Evolutionary conservation across 2,797 vertebrate species (phyloP).

Genomic region (Staurois parvus): DNA sequence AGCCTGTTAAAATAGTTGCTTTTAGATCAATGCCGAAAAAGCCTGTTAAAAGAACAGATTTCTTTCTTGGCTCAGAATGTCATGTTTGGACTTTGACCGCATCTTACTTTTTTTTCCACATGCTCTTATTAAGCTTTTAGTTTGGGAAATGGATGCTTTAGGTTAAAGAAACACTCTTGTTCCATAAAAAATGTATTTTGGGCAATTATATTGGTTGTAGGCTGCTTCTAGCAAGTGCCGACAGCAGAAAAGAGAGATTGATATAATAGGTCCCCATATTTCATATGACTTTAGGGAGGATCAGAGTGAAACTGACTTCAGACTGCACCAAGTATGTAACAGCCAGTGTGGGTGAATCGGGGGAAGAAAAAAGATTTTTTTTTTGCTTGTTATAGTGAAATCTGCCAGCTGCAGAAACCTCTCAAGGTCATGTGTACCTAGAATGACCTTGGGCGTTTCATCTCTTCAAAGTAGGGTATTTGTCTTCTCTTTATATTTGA

Average conservation of each 20-base stretch:
- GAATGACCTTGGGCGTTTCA: conserved; percentile 38
- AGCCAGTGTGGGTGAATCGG: conserved; percentile 32
- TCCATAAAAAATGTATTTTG: conserved; percentile 30
- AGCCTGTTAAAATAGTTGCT: conserved; percentile 2
- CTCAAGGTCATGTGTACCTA: conserved; percentile 25
- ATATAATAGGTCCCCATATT: conserved; percentile 44
- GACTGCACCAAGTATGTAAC: conserved; percentile 25
- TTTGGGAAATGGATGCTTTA: conserved; percentile 35
- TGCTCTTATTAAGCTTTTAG: conserved; percentile 41
- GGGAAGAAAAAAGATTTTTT: conserved; percentile 39
- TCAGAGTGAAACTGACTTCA: conserved; percentile 44
- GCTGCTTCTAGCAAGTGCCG: conserved; percentile 24
- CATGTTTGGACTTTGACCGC: conserved; percentile 49
- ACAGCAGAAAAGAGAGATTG: conserved; percentile 25
- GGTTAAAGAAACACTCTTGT: conserved; percentile 32
- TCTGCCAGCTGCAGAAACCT: conserved; percentile 24
- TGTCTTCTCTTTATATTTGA: conserved; percentile 12
- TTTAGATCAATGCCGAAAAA: conserved; percentile 25
- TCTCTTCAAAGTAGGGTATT: conserved; percentile 16
- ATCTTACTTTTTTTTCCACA: conserved; percentile 35
- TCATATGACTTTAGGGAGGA: conserved; percentile 44
- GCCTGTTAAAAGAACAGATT: conserved; percentile 32
- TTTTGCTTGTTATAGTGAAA: conserved; percentile 54
- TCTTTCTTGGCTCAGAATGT: conserved; percentile 22
- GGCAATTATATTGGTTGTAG: conserved; percentile 51